Percentiles rank a stretch among this genome's conserved stretches.
These are phyloP conservation scores for Cactoblastis cactorum DNA, from an alignment of 2,888 invertebrate species.

Conservation along the genomic window DNA sequence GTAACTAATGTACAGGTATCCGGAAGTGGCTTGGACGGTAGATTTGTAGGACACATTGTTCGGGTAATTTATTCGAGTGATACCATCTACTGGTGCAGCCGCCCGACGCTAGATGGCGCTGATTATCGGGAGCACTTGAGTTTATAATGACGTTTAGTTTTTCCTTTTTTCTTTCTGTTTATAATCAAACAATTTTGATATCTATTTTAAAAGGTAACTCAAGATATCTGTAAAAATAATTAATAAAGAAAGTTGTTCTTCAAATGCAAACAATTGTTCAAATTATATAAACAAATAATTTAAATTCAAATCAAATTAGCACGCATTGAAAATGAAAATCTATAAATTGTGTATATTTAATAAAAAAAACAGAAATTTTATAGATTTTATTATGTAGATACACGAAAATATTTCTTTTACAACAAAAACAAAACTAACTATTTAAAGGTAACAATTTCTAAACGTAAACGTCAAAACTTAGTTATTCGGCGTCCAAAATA, in stretches of 20 bases:
- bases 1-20: conserved; percentile 40
- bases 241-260: too few species aligned
- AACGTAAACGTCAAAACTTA: conserved; percentile 11
- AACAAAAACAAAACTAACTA: too few species aligned
- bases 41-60: conserved; percentile 33
- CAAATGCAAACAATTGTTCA: neutral
- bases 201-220: too few species aligned
- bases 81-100: conserved; percentile 25
- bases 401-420: too few species aligned
- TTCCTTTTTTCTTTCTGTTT: neutral
- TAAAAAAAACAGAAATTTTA: too few species aligned
- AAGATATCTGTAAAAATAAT: too few species aligned
- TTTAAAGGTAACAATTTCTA: neutral
- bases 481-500: conserved; percentile 34
- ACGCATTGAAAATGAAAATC: too few species aligned
- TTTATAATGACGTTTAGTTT: neutral
- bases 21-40: conserved; percentile 39
- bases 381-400: too few species aligned
- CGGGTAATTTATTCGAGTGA: conserved; percentile 32
- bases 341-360: too few species aligned
- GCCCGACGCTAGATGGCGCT: conserved; percentile 52
- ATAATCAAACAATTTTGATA: neutral
- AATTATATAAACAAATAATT: too few species aligned
- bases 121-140: neutral
- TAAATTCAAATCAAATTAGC: too few species aligned